Evolutionary conservation across 2,888 invertebrate genomes (phyloP).

Genomic region (Tineola bisselliella): DNA sequence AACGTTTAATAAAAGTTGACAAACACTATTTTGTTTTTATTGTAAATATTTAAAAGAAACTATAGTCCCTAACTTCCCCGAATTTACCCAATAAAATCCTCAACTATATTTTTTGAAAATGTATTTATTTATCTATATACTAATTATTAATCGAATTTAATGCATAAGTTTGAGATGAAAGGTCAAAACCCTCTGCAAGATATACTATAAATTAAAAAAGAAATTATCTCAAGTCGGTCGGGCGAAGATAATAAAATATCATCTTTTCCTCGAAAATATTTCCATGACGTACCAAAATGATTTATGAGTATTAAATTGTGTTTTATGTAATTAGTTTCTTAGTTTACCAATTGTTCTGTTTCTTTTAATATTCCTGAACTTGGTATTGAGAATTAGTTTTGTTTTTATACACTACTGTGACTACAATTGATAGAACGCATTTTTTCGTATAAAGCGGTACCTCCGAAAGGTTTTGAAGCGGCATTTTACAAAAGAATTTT

Average conservation of each 20-base stretch:
- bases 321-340: neutral
- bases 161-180: neutral
- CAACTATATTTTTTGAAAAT: too few species aligned
- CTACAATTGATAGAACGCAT: too few species aligned
- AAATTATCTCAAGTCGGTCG: conserved; percentile 3
- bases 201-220: conserved; percentile 8
- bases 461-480: too few species aligned
- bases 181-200: neutral
- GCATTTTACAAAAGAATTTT: too few species aligned
- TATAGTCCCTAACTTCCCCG: too few species aligned
- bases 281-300: conserved; percentile 1
- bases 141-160: neutral
- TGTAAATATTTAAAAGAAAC: too few species aligned
- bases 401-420: too few species aligned
- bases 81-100: too few species aligned
- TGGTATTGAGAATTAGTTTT: too few species aligned
- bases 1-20: too few species aligned
- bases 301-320: conserved; percentile 2
- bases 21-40: too few species aligned
- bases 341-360: neutral
- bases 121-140: neutral
- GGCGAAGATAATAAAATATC: conserved; percentile 9
- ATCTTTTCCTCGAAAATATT: conserved; percentile 12
- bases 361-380: neutral
- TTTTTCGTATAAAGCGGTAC: too few species aligned